These are phyloP conservation scores for Drosophila takahashii DNA, from an alignment of 1,140 invertebrate genomes.

Conservation along the genomic window DNA sequence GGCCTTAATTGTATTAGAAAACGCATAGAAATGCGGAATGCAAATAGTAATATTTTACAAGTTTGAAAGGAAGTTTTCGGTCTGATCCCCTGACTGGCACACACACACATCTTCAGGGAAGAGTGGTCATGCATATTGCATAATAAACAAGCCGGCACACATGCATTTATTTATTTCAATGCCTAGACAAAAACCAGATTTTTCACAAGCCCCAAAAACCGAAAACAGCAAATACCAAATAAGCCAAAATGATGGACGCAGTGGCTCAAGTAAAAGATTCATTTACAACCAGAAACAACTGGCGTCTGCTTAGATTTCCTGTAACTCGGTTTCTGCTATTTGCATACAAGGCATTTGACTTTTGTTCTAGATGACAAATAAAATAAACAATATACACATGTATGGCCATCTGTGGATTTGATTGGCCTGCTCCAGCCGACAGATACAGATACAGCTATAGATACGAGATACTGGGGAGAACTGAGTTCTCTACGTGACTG, in stretches of 20 bases:
- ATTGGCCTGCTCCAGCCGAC: conserved; percentile 44
- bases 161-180: conserved; percentile 47
- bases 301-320: conserved; percentile 44
- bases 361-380: conserved; percentile 74
- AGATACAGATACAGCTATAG: conserved; percentile 24
- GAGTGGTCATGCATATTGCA: conserved; percentile 70
- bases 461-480: conserved; percentile 4
- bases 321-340: conserved; percentile 48
- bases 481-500: conserved; percentile 60
- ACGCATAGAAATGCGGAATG: conserved; percentile 18
- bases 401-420: conserved; percentile 46
- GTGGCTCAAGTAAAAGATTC: conserved; percentile 49
- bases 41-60: conserved; percentile 57
- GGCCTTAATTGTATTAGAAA: conserved; percentile 60
- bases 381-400: conserved; percentile 69
- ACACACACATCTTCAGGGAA: conserved; percentile 25
- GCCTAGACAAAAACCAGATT: conserved; percentile 31
- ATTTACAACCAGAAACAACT: conserved; percentile 15
- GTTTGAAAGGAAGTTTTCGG: conserved; percentile 19
- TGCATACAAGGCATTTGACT: conserved; percentile 76
- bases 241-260: conserved; percentile 43
- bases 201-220: conserved; percentile 31
- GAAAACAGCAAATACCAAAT: conserved; percentile 50
- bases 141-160: conserved; percentile 55
- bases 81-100: conserved; percentile 41